Evolutionary conservation across 1,140 invertebrate species (phyloP).

Genomic region (Tenebrio molitor): DNA sequence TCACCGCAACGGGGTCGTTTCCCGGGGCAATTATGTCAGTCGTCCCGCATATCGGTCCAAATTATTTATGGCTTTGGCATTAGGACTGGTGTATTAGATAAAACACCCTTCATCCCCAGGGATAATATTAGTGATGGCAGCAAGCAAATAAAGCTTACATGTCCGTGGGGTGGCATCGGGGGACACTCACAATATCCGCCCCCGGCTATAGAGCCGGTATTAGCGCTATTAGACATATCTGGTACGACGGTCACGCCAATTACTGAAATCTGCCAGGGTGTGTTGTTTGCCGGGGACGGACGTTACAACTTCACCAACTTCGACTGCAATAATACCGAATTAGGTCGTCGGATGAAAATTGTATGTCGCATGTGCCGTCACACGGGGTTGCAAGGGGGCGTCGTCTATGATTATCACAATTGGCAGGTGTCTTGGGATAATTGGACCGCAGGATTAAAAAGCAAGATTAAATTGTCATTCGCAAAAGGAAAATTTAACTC

Average conservation of each 20-base stretch:
- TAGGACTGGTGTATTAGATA: slow-evolving; percentile 56
- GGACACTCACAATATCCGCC: slow-evolving; percentile 36
- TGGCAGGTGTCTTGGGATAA: not conserved
- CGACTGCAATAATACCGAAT: slow-evolving; percentile 13
- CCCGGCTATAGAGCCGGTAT: slow-evolving; percentile 52
- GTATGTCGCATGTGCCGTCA: not conserved
- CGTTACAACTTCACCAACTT: slow-evolving; percentile 9
- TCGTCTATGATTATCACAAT: not conserved
- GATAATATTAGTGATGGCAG: slow-evolving; percentile 60
- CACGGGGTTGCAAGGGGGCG: not conserved
- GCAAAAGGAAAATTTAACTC: no score
- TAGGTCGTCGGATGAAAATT: slow-evolving; percentile 23
- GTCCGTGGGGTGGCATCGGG: slow-evolving; percentile 50
- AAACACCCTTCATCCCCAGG: slow-evolving; percentile 56
- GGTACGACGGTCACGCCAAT: slow-evolving; percentile 61
- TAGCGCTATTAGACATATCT: slow-evolving; percentile 62
- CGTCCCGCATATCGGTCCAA: slow-evolving; percentile 26
- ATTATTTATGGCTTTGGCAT: slow-evolving; percentile 51
- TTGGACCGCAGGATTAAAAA: no score
- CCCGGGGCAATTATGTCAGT: slow-evolving; percentile 24
- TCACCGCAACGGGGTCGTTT: no score
- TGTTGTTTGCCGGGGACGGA: slow-evolving; percentile 12
- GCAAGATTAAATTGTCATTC: no score
- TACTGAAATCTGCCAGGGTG: slow-evolving; percentile 49
- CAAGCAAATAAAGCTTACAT: slow-evolving; percentile 60